These are phyloP conservation scores for Pelosia muscerda DNA, from an alignment of 2,888 invertebrate species.

Conservation along the genomic window DNA sequence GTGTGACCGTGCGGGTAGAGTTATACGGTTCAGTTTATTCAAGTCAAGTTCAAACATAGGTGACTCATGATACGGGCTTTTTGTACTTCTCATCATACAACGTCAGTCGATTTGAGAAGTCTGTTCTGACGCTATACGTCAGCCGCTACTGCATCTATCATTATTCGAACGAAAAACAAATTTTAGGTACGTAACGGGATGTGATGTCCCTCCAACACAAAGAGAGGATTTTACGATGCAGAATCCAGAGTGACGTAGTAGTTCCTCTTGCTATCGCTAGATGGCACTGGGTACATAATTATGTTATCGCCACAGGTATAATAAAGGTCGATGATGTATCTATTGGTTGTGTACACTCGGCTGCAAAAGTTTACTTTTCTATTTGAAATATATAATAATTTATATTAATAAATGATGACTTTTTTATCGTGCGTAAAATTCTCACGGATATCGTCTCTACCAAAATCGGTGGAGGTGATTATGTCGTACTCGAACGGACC, in stretches of 20 bases:
- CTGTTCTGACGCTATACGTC: not conserved
- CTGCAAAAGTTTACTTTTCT: not conserved
- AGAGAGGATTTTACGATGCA: too few relatives aligned
- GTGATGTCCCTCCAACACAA: too few relatives aligned
- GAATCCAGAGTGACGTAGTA: too few relatives aligned
- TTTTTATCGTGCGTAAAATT: too few relatives aligned
- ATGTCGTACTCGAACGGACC: too few relatives aligned
- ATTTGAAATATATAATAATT: not conserved
- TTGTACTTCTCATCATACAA: not conserved
- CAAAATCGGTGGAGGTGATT: too few relatives aligned
- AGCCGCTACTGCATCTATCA: not conserved
- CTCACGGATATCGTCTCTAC: too few relatives aligned
- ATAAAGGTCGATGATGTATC: not conserved
- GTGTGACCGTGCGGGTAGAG: not conserved
- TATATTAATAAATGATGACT: not conserved
- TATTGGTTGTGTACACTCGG: too few relatives aligned
- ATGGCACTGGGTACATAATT: too few relatives aligned
- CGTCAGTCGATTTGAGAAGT: not conserved
- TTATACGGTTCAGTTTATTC: not conserved
- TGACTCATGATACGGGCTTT: conserved; percentile 2
- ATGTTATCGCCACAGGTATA: too few relatives aligned
- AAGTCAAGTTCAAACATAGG: not conserved
- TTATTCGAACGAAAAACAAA: not conserved
- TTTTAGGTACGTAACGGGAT: too few relatives aligned
- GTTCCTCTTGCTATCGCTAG: too few relatives aligned